These are phyloP conservation scores for Nothobranchius furzeri DNA, from an alignment of 2,113 vertebrate genomes.

Conservation along the genomic window DNA sequence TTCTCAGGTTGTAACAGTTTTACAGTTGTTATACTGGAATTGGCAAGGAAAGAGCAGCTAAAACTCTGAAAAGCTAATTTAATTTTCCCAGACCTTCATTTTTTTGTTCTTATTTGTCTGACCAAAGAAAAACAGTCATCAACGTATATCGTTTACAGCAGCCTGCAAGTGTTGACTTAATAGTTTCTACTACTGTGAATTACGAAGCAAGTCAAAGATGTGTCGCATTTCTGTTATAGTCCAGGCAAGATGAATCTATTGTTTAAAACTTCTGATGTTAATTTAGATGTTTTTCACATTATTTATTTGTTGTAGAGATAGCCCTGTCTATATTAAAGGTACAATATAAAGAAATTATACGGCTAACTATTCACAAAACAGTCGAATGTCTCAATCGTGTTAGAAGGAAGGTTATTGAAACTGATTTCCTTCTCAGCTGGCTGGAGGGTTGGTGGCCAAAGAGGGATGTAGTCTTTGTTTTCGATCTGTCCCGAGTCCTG, in stretches of 20 bases:
- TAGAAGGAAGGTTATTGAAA: too few relatives aligned
- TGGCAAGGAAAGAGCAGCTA: constrained; percentile 59
- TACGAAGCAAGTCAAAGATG: too few relatives aligned
- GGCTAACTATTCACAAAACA: too few relatives aligned
- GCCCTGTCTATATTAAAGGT: too few relatives aligned
- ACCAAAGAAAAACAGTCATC: constrained; percentile 61
- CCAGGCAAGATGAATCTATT: background rate
- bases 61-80: constrained; percentile 68
- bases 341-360: too few relatives aligned
- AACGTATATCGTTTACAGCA: constrained; percentile 66
- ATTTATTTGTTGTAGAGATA: background rate
- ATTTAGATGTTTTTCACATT: background rate
- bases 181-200: constrained; percentile 30
- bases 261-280: background rate
- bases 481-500: too few relatives aligned
- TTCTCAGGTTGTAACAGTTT: constrained; percentile 79
- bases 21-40: constrained; percentile 76
- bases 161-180: background rate
- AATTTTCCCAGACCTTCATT: constrained; percentile 64
- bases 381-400: too few relatives aligned
- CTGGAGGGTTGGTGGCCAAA: too few relatives aligned
- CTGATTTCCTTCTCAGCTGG: too few relatives aligned
- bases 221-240: background rate
- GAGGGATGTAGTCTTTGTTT: too few relatives aligned
- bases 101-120: constrained; percentile 36